Evolutionary conservation across 2,797 vertebrate species (phyloP).

Genomic region (Geotrypetes seraphini): DNA sequence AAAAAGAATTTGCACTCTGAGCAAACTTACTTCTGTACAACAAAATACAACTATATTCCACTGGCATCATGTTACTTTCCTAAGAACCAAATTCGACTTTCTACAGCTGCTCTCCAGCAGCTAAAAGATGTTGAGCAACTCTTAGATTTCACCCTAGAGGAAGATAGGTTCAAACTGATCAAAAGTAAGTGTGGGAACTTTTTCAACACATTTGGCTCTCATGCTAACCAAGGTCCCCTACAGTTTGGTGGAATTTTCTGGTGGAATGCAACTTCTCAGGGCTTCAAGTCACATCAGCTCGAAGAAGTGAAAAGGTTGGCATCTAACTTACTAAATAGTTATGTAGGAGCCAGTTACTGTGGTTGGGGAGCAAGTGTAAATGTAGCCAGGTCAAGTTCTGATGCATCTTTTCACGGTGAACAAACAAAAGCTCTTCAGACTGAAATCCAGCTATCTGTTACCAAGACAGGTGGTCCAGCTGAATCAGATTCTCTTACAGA

Average conservation of each 20-base stretch:
- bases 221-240: slow-evolving; percentile 41
- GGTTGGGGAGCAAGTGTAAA: accelerated
- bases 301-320: slow-evolving; percentile 21
- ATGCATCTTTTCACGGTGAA: not conserved
- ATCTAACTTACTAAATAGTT: not conserved
- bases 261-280: slow-evolving; percentile 36
- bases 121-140: slow-evolving; percentile 27
- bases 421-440: not conserved
- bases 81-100: slow-evolving; percentile 28
- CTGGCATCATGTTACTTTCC: slow-evolving; percentile 37
- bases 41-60: slow-evolving; percentile 33
- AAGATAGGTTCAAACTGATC: not conserved
- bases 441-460: slow-evolving; percentile 7
- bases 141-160: not conserved
- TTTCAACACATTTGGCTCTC: slow-evolving; percentile 48
- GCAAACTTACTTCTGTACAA: slow-evolving; percentile 25
- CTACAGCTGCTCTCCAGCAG: slow-evolving; percentile 19
- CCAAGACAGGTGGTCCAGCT: slow-evolving; percentile 36
- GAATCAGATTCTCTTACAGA: slow-evolving; percentile 5
- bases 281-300: slow-evolving; percentile 16
- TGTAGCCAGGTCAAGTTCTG: not conserved
- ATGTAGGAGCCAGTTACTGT: not conserved
- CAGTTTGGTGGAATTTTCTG: slow-evolving; percentile 54
- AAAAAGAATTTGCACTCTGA: not conserved
- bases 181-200: slow-evolving; percentile 10